Evolutionary conservation across 1,140 invertebrate species (phyloP), one percentile per base, ranked within the genome.

Genomic region (Ylistrum balloti): DNA sequence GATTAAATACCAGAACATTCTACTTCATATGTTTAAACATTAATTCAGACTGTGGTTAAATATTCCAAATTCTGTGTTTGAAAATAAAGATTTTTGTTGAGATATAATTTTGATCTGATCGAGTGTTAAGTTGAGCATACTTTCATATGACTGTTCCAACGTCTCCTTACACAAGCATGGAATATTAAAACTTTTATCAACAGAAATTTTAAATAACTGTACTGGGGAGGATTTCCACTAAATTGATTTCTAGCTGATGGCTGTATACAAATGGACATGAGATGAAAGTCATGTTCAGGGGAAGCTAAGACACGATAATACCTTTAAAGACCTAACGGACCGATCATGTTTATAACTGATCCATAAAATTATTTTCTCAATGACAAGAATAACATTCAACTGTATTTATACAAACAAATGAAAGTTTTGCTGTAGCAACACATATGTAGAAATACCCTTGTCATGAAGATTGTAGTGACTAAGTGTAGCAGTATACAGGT

Each of bases 211-310:
- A 74, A 74, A 74, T 74, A 74, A 74, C 56, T 74, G 22, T 74
- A 74, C 22, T 17, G 22, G 3, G 56, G 28, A 11, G 56, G 56
- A 74, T 74, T 74, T 74, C 56, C 56, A 74, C 56, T 11, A 74
- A 74, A 74, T 74, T 74, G 56, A 74, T 74, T 74, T 74, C 56
- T 74, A n/a, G n/a, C 56, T n/a, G 56, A 74, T 74, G 56, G 56
- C 17, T 74, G 56, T 74, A 74, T 74, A 74, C 56, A 74, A 74
- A 74, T 74, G 56, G 56, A 74, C 56, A n/a, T 74, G 56, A 74
- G 56, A 74, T 74, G 56, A 74, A 74, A 74, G 56, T 74, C 56
- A n/a, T 74, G 56, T 74, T 28, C 17, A 28, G n/a, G 56, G n/a
- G 28, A 28, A 74, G 9, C 17, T n/a, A n/a, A 74, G 56, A 74